Evolutionary conservation across 2,888 invertebrate genomes (phyloP), one percentile per base, ranked within the genome.

Genomic region (Ptilodon capucinus): DNA sequence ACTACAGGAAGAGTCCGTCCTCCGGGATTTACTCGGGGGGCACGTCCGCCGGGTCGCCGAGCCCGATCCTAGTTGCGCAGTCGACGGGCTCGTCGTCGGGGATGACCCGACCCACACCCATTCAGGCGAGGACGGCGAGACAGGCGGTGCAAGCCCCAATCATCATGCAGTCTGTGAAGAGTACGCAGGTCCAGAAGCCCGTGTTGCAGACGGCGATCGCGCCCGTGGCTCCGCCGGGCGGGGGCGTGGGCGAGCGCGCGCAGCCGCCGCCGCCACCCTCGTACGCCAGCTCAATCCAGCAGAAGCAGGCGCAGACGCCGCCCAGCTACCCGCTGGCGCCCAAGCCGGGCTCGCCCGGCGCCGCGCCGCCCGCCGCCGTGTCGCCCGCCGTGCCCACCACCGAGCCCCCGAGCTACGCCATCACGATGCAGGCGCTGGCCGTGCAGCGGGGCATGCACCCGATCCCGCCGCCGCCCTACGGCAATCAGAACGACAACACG

Each of bases 141-240:
- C 98, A 98, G 81, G 95, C 97, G 32, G 96, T 97, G 16, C 97
- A 97, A 74, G 96, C 97, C 41, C 97, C 98, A 6, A 97, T 98
- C 60, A 98, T 98, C 57, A 98, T 98, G 97, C 98, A 98, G 81
- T 97, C 97, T 23, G 98, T 98, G 14, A 97, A 97, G 81, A 97
- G 97, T 88, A 97, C 97, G 14, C 97, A 98, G 84, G 98, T 97
- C 32, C 97, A 97, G 76, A 98, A 98, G 80, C 98, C 98, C 0
- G 95, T 98, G 21, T 90, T 98, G 57, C 98, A 98, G 86, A 98
- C 98, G 13, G 98, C 98, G 8, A 97, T 97, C 41, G 98, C 97
- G n/a, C 98, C 98, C 1, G 94, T 95, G 19, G 94, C 96, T 11
- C 96, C 96, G 2, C 91, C 91, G 36, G 83, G 92, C 49, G 19